Evolutionary conservation across 2,113 vertebrate genomes (phyloP).

Genomic region (Uria aalge): DNA sequence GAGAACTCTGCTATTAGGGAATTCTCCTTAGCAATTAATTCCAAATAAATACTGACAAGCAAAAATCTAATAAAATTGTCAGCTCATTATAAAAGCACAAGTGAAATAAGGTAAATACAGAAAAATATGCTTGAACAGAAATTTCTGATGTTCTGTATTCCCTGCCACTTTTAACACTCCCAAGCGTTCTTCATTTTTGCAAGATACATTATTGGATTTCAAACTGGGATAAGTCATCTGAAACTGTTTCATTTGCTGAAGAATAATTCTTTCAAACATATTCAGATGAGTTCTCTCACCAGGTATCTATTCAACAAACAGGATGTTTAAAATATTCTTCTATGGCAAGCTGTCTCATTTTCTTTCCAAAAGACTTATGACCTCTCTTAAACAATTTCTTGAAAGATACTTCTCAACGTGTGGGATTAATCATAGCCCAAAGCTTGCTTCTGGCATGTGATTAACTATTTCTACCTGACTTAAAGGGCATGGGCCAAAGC

Average conservation of each 20-base stretch:
- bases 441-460: neutral
- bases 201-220: neutral
- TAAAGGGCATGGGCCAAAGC: neutral
- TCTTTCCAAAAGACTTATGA: neutral
- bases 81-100: neutral
- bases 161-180: neutral
- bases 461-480: neutral
- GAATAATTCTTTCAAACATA: neutral
- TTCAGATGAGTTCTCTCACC: neutral
- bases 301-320: constrained; percentile 3
- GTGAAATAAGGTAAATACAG: neutral
- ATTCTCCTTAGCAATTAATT: neutral
- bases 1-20: neutral
- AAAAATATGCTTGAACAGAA: neutral
- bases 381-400: neutral
- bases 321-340: neutral
- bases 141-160: neutral
- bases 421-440: neutral
- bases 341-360: neutral
- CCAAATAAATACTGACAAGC: neutral
- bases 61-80: neutral
- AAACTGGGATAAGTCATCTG: neutral
- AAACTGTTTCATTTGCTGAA: neutral
- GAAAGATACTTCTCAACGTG: neutral
- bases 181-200: neutral